Conservation (phyloP, 2,888 invertebrate species). For the Candidula unifasciata region DNA sequence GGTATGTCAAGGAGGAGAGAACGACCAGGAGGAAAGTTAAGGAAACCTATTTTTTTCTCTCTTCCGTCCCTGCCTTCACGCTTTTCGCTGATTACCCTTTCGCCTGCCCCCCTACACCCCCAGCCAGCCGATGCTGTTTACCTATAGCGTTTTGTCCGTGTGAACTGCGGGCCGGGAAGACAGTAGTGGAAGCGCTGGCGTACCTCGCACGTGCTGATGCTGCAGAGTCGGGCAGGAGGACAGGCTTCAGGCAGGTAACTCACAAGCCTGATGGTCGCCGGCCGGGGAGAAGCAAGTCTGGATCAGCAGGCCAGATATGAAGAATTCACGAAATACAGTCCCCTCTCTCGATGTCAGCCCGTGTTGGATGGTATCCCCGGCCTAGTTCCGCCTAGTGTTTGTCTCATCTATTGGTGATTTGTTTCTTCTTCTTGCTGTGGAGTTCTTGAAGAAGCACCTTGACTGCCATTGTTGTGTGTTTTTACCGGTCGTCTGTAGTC, state of each 20-base stretch:
- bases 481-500: conserved; percentile 34
- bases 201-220: conserved; percentile 27
- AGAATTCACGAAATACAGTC: background rate
- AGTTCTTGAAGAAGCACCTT: background rate
- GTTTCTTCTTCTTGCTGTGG: background rate
- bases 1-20: background rate
- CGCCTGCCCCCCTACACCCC: too few species aligned
- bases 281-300: conserved; percentile 1
- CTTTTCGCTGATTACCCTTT: too few species aligned
- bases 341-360: background rate
- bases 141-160: background rate
- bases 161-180: background rate
- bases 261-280: conserved; percentile 27
- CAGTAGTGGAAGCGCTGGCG: conserved; percentile 25
- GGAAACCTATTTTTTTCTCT: background rate
- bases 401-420: background rate
- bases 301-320: background rate
- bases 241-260: conserved; percentile 17
- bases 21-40: background rate
- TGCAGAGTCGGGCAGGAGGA: background rate
- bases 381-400: background rate
- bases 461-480: background rate
- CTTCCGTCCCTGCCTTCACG: too few species aligned
- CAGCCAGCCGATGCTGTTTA: background rate
- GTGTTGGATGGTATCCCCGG: background rate